phyloP scores from a whole-genome alignment of 2,797 vertebrate genomes.

The Telmatherina bonti region DNA sequence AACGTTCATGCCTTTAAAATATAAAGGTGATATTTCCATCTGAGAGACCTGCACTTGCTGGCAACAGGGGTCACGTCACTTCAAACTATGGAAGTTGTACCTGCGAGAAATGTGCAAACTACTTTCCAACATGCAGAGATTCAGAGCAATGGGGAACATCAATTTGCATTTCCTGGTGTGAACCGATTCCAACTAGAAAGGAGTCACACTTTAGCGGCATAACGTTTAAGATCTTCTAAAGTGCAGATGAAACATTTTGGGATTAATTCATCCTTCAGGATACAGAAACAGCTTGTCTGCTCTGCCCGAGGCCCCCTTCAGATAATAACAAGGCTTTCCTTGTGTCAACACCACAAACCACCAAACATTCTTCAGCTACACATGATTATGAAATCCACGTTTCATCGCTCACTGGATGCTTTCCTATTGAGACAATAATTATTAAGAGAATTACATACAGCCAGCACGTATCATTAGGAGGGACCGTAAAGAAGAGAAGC shows the following conservation, averaged over 20 bases:
- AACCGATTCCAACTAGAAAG: background rate
- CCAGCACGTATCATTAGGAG: constrained; percentile 81
- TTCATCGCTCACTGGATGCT: constrained; percentile 56
- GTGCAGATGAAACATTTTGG: constrained; percentile 30
- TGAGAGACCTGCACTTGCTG: constrained; percentile 8
- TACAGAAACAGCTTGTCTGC: constrained; percentile 53
- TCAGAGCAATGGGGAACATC: background rate
- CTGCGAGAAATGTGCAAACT: constrained; percentile 22
- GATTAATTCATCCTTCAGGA: constrained; percentile 54
- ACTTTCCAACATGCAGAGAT: constrained; percentile 2
- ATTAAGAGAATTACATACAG: constrained; percentile 78
- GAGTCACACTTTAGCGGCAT: no score
- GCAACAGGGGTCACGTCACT: constrained; percentile 5
- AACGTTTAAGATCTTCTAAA: constrained; percentile 30
- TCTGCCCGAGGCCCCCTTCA: constrained; percentile 39
- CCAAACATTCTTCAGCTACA: constrained; percentile 54
- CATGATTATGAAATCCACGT: constrained; percentile 67
- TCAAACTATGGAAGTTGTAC: constrained; percentile 6
- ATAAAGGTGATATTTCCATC: constrained; percentile 20
- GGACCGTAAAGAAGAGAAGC: constrained; percentile 51
- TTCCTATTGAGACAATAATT: constrained; percentile 70
- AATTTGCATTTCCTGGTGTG: background rate
- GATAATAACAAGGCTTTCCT: constrained; percentile 70
- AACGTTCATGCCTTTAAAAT: constrained; percentile 15
- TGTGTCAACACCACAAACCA: constrained; percentile 49